These are phyloP conservation scores for Alcedo quadribrachys DNA, from an alignment of 2,797 vertebrate species.

Conservation along the genomic window DNA sequence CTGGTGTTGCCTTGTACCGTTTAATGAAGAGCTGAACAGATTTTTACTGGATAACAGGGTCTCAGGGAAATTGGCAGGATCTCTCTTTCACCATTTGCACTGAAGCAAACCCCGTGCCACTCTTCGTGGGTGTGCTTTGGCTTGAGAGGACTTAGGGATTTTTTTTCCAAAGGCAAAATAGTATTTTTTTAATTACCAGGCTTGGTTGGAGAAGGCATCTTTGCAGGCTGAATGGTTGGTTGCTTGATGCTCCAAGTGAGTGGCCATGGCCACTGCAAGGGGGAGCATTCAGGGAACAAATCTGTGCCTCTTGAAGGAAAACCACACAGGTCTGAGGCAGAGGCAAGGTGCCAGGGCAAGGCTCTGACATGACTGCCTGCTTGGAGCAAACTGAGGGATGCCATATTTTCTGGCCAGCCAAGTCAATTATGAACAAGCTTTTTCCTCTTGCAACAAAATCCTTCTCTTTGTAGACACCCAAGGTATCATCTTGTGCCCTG, in stretches of 20 bases:
- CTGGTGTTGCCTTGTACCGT: neutral
- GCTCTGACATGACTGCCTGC: fast-evolving
- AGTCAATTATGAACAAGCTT: neutral
- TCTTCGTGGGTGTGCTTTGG: neutral
- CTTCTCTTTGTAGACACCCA: neutral
- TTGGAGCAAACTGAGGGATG: neutral
- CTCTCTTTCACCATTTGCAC: neutral
- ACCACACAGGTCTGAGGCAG: neutral
- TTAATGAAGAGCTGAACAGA: neutral
- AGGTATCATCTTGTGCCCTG: neutral
- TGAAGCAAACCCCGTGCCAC: neutral
- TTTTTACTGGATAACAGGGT: neutral
- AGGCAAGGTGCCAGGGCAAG: neutral
- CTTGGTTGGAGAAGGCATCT: neutral
- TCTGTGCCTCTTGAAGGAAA: neutral
- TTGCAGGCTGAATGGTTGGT: neutral
- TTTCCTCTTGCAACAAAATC: neutral
- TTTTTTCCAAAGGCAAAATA: neutral
- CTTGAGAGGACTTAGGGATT: neutral
- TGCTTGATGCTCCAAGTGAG: neutral
- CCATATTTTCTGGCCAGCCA: neutral
- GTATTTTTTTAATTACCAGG: neutral
- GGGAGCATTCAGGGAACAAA: fast-evolving
- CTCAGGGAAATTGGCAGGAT: neutral
- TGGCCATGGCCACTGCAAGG: neutral